A percentile compares a stretch with the other conserved stretches of the same genome.
These are phyloP conservation scores for Drepanosiphum platanoidis DNA, from an alignment of 2,888 invertebrate species.

Conservation along the genomic window DNA sequence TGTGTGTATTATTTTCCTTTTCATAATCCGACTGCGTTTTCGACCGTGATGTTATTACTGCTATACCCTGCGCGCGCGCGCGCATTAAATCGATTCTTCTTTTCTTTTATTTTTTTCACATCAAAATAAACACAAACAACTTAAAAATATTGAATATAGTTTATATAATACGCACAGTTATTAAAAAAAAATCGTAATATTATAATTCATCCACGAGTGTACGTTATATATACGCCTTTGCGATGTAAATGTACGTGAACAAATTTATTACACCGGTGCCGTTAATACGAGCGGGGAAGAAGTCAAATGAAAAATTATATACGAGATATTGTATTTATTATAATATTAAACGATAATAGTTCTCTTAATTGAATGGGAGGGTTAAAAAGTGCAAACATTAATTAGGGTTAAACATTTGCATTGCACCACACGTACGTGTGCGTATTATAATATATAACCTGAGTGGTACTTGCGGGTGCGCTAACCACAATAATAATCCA, in stretches of 20 bases:
- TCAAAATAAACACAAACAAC: neutral
- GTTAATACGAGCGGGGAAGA: neutral
- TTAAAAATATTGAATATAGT: neutral
- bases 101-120: too few relatives aligned
- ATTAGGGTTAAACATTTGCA: constrained; percentile 52
- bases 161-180: neutral
- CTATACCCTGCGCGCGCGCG: too few relatives aligned
- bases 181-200: neutral
- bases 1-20: neutral
- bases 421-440: constrained; percentile 4
- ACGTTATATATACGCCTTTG: neutral
- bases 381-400: constrained; percentile 51
- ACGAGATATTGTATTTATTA: too few relatives aligned
- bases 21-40: neutral
- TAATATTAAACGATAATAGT: constrained; percentile 48
- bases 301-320: constrained; percentile 42
- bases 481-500: constrained; percentile 6
- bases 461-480: constrained; percentile 45
- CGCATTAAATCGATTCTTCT: neutral
- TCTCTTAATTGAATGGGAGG: constrained; percentile 45
- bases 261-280: neutral
- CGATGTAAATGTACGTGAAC: constrained; percentile 4
- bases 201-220: constrained; percentile 16
- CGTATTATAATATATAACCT: neutral
- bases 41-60: neutral